Conservation (phyloP, 2,888 invertebrate species). For the Gryllus longicercus region DNA sequence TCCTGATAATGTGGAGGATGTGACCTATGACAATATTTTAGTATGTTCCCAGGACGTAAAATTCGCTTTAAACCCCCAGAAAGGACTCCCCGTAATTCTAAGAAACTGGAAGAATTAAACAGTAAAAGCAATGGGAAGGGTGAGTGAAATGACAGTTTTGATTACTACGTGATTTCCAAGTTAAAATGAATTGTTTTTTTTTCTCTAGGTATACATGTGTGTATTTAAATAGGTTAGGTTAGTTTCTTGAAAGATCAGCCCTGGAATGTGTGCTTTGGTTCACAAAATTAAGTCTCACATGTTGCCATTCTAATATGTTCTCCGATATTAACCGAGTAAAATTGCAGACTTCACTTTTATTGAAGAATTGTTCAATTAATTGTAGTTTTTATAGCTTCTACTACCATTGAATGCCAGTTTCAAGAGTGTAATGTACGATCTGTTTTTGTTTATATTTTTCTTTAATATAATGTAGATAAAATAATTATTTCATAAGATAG, state of each 20-base stretch:
- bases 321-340: too few species aligned
- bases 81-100: not conserved
- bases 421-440: not conserved
- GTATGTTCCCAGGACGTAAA: not conserved
- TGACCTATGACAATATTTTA: too few species aligned
- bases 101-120: conserved; percentile 4
- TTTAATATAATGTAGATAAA: not conserved
- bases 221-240: not conserved
- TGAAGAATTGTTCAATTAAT: not conserved
- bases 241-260: too few species aligned
- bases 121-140: not conserved
- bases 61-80: conserved; percentile 8
- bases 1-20: too few species aligned
- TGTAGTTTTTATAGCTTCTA: not conserved
- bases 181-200: too few species aligned
- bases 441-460: not conserved
- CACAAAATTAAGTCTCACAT: too few species aligned
- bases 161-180: too few species aligned
- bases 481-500: not conserved
- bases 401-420: not conserved
- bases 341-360: too few species aligned
- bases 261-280: too few species aligned
- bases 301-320: too few species aligned
- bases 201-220: not conserved
- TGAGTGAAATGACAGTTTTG: not conserved